These are phyloP conservation scores for Brachionus paranguensis DNA, from an alignment of 1,140 invertebrate species.

Conservation along the genomic window DNA sequence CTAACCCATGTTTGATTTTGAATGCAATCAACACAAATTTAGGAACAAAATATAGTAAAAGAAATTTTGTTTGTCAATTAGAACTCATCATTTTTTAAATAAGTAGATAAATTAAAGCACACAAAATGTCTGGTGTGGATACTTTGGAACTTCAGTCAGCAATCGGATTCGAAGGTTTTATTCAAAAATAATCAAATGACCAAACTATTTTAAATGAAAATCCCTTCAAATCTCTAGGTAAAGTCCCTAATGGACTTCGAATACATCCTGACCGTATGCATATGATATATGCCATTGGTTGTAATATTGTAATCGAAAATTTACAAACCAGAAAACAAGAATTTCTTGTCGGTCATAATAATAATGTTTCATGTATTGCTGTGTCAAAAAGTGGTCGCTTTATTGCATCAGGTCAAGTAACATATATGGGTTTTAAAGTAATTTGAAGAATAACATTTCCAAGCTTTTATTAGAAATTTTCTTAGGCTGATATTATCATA, in stretches of 20 bases:
- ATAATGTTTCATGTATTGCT: conserved; percentile 72
- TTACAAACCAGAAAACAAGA: conserved; percentile 66
- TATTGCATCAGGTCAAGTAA: conserved; percentile 79
- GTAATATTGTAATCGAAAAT: conserved; percentile 73
- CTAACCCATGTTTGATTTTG: conserved; percentile 14
- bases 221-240: neutral
- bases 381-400: conserved; percentile 71
- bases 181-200: neutral
- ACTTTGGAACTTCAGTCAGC: conserved; percentile 29
- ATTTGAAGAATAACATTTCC: neutral
- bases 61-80: neutral
- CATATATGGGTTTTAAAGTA: conserved; percentile 82
- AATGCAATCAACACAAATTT: conserved; percentile 25
- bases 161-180: conserved; percentile 37
- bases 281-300: conserved; percentile 74
- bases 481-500: conserved; percentile 70
- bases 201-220: neutral
- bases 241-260: conserved; percentile 59
- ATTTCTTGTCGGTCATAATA: conserved; percentile 75
- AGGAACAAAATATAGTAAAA: conserved; percentile 9
- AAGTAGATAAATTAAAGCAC: neutral
- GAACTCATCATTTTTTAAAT: neutral
- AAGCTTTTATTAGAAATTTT: neutral
- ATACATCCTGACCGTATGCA: conserved; percentile 71
- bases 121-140: conserved; percentile 25